Conservation (phyloP, 2,113 vertebrate species). For the Chlorodrepanis virens region DNA sequence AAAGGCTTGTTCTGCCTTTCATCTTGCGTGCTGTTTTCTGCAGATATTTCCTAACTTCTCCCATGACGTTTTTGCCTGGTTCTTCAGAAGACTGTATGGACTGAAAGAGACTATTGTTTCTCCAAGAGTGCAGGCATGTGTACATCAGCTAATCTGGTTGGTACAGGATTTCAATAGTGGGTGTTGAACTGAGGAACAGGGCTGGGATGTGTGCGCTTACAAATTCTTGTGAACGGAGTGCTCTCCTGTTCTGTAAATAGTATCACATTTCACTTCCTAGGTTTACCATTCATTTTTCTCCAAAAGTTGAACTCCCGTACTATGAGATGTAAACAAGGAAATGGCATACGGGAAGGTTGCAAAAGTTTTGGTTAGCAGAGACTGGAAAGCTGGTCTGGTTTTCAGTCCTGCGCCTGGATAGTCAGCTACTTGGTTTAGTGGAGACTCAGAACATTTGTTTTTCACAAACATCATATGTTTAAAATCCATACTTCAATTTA, state of each 20-base stretch:
- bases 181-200: constrained; percentile 36
- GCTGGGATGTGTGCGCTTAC: not conserved
- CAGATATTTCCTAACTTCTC: constrained; percentile 77
- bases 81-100: constrained; percentile 65
- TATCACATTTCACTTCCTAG: constrained; percentile 8
- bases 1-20: constrained; percentile 68
- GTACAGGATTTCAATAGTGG: constrained; percentile 71
- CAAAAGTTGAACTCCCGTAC: not conserved
- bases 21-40: constrained; percentile 68
- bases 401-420: not conserved
- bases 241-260: constrained; percentile 16
- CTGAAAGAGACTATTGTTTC: constrained; percentile 81
- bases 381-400: not conserved
- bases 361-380: not conserved
- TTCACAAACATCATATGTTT: not conserved
- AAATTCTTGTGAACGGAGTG: not conserved
- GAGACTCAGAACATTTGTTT: not conserved
- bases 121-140: constrained; percentile 45
- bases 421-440: not conserved
- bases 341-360: not conserved
- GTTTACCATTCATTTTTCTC: not conserved
- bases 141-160: constrained; percentile 54
- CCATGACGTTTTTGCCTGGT: constrained; percentile 74
- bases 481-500: not conserved
- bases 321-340: constrained; percentile 3